A percentile compares a stretch with the other conserved stretches of the same genome.
These are phyloP conservation scores for Augochlorella aurata DNA, from an alignment of 2,888 invertebrate genomes.

Conservation along the genomic window DNA sequence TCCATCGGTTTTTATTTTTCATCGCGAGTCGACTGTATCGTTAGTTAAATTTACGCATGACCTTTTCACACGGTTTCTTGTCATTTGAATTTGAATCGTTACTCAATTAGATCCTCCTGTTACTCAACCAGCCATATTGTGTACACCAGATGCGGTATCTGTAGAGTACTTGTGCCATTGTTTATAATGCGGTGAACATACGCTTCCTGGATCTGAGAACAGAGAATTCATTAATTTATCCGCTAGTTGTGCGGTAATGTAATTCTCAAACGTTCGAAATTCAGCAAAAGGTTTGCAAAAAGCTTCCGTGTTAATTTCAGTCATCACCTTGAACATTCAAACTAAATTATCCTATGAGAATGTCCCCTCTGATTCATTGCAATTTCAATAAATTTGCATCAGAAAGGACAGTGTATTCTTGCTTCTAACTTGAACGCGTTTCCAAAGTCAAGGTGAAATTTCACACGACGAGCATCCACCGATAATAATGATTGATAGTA, in stretches of 20 bases:
- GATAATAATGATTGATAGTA: background rate
- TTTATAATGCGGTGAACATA: background rate
- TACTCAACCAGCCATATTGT: background rate
- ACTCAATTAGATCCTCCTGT: background rate
- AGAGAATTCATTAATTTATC: too few relatives aligned
- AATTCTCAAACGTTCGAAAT: too few relatives aligned
- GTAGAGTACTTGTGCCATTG: background rate
- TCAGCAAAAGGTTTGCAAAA: background rate
- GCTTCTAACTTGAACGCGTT: background rate
- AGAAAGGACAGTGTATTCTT: background rate
- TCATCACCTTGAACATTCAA: too few relatives aligned
- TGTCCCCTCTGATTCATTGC: too few relatives aligned
- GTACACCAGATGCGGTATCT: background rate
- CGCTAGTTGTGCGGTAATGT: too few relatives aligned
- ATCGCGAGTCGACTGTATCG: background rate
- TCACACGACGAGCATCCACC: background rate
- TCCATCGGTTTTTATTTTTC: background rate
- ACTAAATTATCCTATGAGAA: too few relatives aligned
- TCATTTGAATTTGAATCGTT: background rate
- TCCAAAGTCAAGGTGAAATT: background rate
- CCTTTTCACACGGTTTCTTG: slow-evolving; percentile 1
- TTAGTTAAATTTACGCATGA: slow-evolving; percentile 8
- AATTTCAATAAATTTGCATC: background rate
- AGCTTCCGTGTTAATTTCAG: background rate
- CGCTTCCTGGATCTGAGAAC: too few relatives aligned